Evolutionary conservation across 2,113 vertebrate species (phyloP), one percentile per base, ranked within the genome.

Genomic region (Chascanopsetta lugubris): DNA sequence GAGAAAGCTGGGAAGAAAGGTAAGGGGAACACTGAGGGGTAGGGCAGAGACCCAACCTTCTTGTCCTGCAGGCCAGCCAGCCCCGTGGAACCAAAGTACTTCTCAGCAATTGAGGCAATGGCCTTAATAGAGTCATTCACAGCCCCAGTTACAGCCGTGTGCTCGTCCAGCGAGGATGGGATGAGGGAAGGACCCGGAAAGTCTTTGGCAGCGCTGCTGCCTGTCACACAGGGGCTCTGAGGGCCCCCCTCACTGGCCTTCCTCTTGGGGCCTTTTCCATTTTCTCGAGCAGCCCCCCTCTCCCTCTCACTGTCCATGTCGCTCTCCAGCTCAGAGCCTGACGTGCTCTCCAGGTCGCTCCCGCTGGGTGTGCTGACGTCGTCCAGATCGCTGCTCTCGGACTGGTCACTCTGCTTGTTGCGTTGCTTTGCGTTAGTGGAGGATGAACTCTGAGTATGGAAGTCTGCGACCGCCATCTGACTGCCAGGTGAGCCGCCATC

Each of bases 121-220:
- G 97, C 97, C 89, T 98, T 99, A 91, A 99, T 99, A 91, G 97
- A 99, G 95, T 99, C 97, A 92, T 98, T 98, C 82, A 99, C 97
- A 75, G 97, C 96, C 88, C 97, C 97, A 72, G 97, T 97, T 84
- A 98, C 97, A 57, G 96, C 96, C 75, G 95, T 97, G 78, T 95
- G 95, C 90, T 98, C 96, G 74, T 99, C 97, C 91, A 97, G 92
- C 85, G 94, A 93, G 84, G 96, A 93, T 72, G 94, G 94, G 78
- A 95, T 94, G 79, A 95, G 92, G 75, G 94, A 93, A 87, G 96
- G 93, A 88, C 93, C 93, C 79, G 92, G 94, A 89, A 95, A 93
- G 89, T 97, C 94, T 93, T 95, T 96, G 82, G 93, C 94, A 63
- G 73, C 71, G 83, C 93, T 94, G 92, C 92, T 94, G 91, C 63